These are phyloP conservation scores for Pheosia gnoma DNA, from an alignment of 2,888 invertebrate genomes.

Conservation along the genomic window DNA sequence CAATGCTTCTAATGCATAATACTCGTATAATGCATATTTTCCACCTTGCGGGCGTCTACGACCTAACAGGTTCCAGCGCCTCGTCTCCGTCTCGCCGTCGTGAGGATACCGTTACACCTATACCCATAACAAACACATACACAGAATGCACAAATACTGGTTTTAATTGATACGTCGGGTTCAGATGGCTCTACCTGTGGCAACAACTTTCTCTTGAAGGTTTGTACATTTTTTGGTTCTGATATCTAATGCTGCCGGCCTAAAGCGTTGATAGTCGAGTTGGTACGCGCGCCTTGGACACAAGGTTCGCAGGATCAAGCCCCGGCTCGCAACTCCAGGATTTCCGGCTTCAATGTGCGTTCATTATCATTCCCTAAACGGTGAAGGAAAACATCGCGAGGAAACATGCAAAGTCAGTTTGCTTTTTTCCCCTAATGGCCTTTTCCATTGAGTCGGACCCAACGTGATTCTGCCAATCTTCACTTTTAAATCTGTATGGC, in stretches of 20 bases:
- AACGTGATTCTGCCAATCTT: too few relatives aligned
- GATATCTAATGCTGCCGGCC: neutral
- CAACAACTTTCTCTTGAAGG: slow-evolving; percentile 33
- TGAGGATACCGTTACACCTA: slow-evolving; percentile 30
- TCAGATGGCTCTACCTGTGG: slow-evolving; percentile 9
- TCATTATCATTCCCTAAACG: too few relatives aligned
- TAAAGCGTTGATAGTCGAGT: neutral
- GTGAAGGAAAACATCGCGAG: too few relatives aligned
- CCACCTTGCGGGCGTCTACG: neutral
- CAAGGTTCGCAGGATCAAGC: too few relatives aligned
- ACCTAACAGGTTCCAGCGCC: slow-evolving; percentile 14
- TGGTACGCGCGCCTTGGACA: too few relatives aligned
- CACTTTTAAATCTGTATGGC: too few relatives aligned
- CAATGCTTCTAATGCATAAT: too few relatives aligned
- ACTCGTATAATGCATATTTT: neutral
- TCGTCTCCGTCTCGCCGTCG: slow-evolving; percentile 11
- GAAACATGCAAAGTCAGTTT: too few relatives aligned
- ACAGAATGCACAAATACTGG: slow-evolving; percentile 32
- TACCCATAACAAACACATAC: slow-evolving; percentile 25
- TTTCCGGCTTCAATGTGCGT: too few relatives aligned
- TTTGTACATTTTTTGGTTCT: neutral
- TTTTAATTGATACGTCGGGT: slow-evolving; percentile 36
- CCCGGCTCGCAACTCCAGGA: too few relatives aligned
- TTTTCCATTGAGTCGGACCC: too few relatives aligned
- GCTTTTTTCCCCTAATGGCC: too few relatives aligned